Base-by-base conservation (phyloP, 2,888 invertebrate species). In the Helobdella robusta region DNA sequence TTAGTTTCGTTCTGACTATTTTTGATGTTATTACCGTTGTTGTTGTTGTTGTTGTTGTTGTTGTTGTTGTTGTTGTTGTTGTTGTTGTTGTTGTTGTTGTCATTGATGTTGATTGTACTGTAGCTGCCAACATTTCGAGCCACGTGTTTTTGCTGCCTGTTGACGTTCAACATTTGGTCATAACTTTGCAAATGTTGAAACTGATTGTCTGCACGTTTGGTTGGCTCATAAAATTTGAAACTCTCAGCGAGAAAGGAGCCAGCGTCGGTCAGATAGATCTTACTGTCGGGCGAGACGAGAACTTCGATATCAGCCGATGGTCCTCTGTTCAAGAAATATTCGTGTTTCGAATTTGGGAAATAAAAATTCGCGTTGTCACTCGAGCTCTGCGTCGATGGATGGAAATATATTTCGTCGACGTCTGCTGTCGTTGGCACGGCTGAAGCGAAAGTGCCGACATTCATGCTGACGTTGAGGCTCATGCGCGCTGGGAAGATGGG, bases 401-500 rank as follows among this genome's bases (percentile, higher is more conserved):
- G n/a, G 32, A 56, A 56, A 28, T 56, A 56, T 11, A n/a, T 25
- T 32, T 32, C 32, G 30, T 30, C 32, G 56, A 32, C 28, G n/a
- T 28, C n/a, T 32, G 28, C 30, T 30, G 28, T 56, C 6, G 56
- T 28, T 30, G 56, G 56, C 56, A 56, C 30, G n/a, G n/a, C n/a
- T n/a, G n/a, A n/a, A n/a, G n/a, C n/a, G n/a, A n/a, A n/a, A 28
- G 60, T 44, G 28, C 36, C 40, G 25, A 62, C 46, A 32, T 34
- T 48, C 62, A 62, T 62, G 18, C 50, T 50, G 8, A 62, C 50
- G 32, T 62, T 62, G 18, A 62, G 50, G 32, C 62, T 62, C 62
- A 62, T 62, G 25, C 62, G 50, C 11, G 60, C 32, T 20, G 60
- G 40, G 4, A 40, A 40, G 32, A 60, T 40, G 4, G 40, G 44